Percentiles rank a stretch among this genome's conserved stretches.
Conservation (phyloP, 1,140 invertebrate species). For the Hirudo medicinalis region DNA sequence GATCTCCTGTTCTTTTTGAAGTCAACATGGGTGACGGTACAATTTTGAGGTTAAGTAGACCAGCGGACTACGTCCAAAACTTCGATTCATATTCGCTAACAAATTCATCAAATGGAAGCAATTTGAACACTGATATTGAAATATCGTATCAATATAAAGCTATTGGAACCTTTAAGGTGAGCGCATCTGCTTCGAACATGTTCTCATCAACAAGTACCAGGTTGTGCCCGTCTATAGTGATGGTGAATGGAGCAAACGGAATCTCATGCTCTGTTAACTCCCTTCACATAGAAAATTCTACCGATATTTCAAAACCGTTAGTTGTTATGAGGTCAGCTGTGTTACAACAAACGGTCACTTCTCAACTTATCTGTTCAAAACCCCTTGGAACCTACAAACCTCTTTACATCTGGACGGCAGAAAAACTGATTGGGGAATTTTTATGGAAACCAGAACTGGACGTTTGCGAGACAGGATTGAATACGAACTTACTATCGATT, state of each 20-base stretch:
- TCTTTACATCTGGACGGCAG: constrained; percentile 30
- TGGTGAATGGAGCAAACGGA: constrained; percentile 22
- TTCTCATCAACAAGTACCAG: constrained; percentile 27
- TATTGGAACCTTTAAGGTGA: constrained; percentile 28
- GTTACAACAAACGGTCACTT: constrained; percentile 26
- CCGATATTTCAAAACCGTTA: constrained; percentile 16
- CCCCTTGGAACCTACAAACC: background rate
- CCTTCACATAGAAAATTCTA: constrained; percentile 18
- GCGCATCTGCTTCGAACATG: constrained; percentile 28
- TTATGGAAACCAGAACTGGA: constrained; percentile 27
- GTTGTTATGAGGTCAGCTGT: constrained; percentile 27
- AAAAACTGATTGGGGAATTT: constrained; percentile 22
- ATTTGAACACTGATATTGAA: constrained; percentile 18
- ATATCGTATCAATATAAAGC: constrained; percentile 28
- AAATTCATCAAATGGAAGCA: background rate
- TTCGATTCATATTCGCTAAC: background rate
- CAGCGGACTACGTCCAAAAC: background rate
- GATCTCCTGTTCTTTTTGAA: constrained; percentile 30
- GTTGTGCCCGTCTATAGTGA: constrained; percentile 31
- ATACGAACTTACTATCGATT: constrained; percentile 26
- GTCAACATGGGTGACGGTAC: constrained; percentile 28
- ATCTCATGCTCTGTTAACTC: constrained; percentile 14
- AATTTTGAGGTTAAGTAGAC: background rate
- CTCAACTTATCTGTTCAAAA: constrained; percentile 22
- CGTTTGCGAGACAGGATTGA: constrained; percentile 28